A percentile compares a stretch with the other conserved stretches of the same genome.
Conservation (phyloP, 2,888 invertebrate genomes). For the Chromoteleia sp. region DNA sequence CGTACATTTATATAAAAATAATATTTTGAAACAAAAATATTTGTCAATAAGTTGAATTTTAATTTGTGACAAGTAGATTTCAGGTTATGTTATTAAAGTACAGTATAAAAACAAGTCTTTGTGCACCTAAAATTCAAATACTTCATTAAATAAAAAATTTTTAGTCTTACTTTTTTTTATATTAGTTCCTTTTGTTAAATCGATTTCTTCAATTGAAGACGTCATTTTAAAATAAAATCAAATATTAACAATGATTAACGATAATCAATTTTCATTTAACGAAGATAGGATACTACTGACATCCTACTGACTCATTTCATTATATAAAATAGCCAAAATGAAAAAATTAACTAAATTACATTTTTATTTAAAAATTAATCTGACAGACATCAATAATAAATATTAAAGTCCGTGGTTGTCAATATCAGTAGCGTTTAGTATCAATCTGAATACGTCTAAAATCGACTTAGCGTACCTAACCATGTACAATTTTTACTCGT, state of each 20-base stretch:
- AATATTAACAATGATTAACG: conserved; percentile 14
- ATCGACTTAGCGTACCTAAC: no score
- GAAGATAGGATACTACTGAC: not conserved
- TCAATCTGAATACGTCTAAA: no score
- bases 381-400: not conserved
- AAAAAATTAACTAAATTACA: not conserved
- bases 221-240: conserved; percentile 27
- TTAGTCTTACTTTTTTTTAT: conserved; percentile 23
- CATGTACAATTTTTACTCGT: no score
- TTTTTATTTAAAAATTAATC: not conserved
- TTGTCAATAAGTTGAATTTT: not conserved
- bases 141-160: not conserved
- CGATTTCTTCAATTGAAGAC: conserved; percentile 41
- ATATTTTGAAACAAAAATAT: no score
- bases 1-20: no score
- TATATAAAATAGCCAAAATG: not conserved
- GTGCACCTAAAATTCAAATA: no score
- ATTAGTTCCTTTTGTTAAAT: conserved; percentile 31
- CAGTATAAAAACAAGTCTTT: not conserved
- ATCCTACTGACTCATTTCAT: not conserved
- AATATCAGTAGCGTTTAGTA: no score
- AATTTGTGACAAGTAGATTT: not conserved
- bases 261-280: not conserved
- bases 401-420: not conserved
- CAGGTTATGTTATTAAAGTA: conserved; percentile 13